These are phyloP conservation scores for Rugalucina vietnamica DNA, from an alignment of 2,888 invertebrate species.

Conservation along the genomic window DNA sequence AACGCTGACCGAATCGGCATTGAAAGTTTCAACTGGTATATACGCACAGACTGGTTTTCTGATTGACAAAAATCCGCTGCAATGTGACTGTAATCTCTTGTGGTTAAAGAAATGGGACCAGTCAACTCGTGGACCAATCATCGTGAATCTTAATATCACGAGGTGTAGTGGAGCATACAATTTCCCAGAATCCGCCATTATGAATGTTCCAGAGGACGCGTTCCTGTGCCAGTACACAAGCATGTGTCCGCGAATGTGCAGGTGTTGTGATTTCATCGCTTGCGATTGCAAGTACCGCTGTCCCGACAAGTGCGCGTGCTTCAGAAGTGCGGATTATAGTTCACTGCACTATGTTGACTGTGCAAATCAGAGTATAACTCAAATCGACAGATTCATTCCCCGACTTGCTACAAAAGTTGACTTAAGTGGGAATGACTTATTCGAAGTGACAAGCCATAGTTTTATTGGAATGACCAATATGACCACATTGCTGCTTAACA, in stretches of 20 bases:
- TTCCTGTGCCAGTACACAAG: slow-evolving; percentile 71
- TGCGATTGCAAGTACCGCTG: slow-evolving; percentile 74
- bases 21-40: slow-evolving; percentile 52
- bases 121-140: slow-evolving; percentile 57
- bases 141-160: slow-evolving; percentile 58
- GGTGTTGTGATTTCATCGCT: slow-evolving; percentile 69
- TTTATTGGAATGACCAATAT: slow-evolving; percentile 59
- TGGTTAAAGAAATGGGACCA: slow-evolving; percentile 68
- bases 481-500: slow-evolving; percentile 60
- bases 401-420: slow-evolving; percentile 63
- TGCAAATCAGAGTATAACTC: slow-evolving; percentile 47
- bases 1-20: slow-evolving; percentile 41
- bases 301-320: slow-evolving; percentile 69
- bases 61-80: slow-evolving; percentile 67
- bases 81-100: slow-evolving; percentile 72
- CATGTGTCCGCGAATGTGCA: slow-evolving; percentile 65
- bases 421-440: slow-evolving; percentile 68
- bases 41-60: slow-evolving; percentile 63
- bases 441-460: slow-evolving; percentile 40
- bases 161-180: slow-evolving; percentile 59
- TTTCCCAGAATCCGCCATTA: slow-evolving; percentile 36
- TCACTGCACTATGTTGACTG: slow-evolving; percentile 62
- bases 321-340: slow-evolving; percentile 48
- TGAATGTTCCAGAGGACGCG: slow-evolving; percentile 46
- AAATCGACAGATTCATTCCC: slow-evolving; percentile 63